Evolutionary conservation across 2,113 vertebrate genomes (phyloP), one percentile per base, ranked within the genome.

Genomic region (Diphyllodes magnificus): DNA sequence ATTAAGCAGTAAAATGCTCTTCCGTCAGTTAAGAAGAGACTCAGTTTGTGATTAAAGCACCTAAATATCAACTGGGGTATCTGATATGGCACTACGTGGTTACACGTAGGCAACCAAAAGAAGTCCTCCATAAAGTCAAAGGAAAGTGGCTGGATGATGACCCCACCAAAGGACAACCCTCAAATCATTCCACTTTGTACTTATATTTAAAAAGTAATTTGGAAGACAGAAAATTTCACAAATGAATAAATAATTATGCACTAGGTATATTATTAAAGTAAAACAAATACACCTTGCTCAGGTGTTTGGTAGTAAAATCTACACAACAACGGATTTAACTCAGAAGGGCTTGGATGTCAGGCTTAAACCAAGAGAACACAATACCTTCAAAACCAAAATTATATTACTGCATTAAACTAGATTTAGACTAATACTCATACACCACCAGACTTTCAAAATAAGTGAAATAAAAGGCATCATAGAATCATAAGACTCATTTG

Each of bases 81-180:
- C 45, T 78, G 37, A 57, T 33, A 57, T 0, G 4, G 16, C 33
- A 42, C 14, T 33, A 27, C 1, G 1, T 27, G 33, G 7, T 63
- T 64, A 77, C 0, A 0, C 2, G 22, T 4, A 73, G 31, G 39
- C 54, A 93, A 57, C 11, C 18, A 10, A 42, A 81, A 61, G 9
- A 78, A 88, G 16, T 63, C 16, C 11, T 77, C 19, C 0, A 0
- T 7, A 49, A 10, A 56, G 54, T 39, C 31, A 44, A 84, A 81
- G 18, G 3, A 69, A 66, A 81, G n/a, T 27, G 8, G 8, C 13
- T 92, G 45, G 30, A 20, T 2, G 0, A 5, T 50, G 61, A 53
- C 18, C 5, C 27, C 11, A 66, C 6, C 1, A 3, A 72, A 17
- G 5, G 37, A 69, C 0, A 0, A 63, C 18, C 66, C 86, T 66